Base-by-base conservation (phyloP, 2,797 vertebrate genomes). In the Pampus argenteus region DNA sequence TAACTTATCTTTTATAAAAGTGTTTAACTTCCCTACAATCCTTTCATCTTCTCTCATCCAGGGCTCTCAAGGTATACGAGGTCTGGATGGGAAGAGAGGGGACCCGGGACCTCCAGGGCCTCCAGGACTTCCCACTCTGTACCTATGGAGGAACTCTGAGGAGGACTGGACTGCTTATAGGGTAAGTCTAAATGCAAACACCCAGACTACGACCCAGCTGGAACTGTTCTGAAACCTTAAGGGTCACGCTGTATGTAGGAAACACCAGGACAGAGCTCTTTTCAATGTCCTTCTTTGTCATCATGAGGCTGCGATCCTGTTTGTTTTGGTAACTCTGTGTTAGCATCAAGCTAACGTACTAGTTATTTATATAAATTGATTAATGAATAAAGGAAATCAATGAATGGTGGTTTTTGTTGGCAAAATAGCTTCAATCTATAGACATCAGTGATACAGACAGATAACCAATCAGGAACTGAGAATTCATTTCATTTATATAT, bases 91-190 rank as follows among this genome's bases (percentile, higher is more conserved):
- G 0, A 86, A 81, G 56, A 89, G 87, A 0, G 96, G 95, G 0
- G 86, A 91, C 4, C 92, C 91, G 0, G 96, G 96, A 1, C 89
- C 88, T 17, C 83, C 63, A 0, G 96, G 96, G 38, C 87, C 84
- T 34, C 92, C 94, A 0, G 95, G 96, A 31, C 80, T 95, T 50
- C 96, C 95, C 18, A 87, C 86, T 18, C 59, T 96, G 0, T 75
- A 95, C 68, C 92, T 95, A 25, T 95, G 95, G 94, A 94, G 91
- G 75, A 95, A 96, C 91, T 90, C 95, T 26, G 79, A 79, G 45
- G 95, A 95, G 49, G 95, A 96, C 68, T 95, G 94, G 95, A 78
- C 80, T 28, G 76, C 42, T 0, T 95, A 96, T 77, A 92, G 18
- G 50, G 95, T 96, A 85, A 84, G 90, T 84, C 26, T 66, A n/a